A percentile compares a stretch with the other conserved stretches of the same genome.
These are phyloP conservation scores for Pecten maximus DNA, from an alignment of 2,888 invertebrate species.

Conservation along the genomic window DNA sequence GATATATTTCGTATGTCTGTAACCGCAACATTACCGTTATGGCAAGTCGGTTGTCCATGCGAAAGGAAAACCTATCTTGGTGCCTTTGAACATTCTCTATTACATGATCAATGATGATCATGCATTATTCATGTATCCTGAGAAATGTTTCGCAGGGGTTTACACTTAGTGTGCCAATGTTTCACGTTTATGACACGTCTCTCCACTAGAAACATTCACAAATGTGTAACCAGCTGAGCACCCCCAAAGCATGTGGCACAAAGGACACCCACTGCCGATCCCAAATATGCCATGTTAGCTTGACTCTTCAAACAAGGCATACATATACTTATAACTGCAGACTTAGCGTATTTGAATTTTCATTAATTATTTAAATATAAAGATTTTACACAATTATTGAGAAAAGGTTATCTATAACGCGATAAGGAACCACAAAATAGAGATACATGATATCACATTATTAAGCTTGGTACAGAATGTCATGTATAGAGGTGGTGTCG, in stretches of 20 bases:
- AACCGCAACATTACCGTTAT: neutral
- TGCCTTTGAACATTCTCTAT: neutral
- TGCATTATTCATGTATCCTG: constrained; percentile 1
- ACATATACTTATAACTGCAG: too few species aligned
- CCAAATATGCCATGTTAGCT: neutral
- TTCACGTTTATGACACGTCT: neutral
- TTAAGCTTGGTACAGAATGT: neutral
- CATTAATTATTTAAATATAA: too few species aligned
- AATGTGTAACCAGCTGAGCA: neutral
- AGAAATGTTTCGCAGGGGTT: neutral
- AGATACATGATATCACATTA: too few species aligned
- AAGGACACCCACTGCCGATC: neutral
- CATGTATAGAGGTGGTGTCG: neutral
- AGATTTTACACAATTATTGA: too few species aligned
- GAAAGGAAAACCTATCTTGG: neutral
- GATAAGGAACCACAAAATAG: too few species aligned
- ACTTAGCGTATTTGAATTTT: too few species aligned
- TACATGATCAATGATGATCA: neutral
- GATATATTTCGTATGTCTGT: neutral
- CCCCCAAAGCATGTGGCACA: neutral
- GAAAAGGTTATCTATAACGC: too few species aligned
- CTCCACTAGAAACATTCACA: neutral
- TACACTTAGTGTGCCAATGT: constrained; percentile 2
- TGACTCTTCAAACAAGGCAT: too few species aligned
- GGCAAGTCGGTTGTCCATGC: neutral